A percentile compares a stretch with the other conserved stretches of the same genome.
phyloP scores from a whole-genome alignment of 1,140 invertebrate genomes.

The Tetragonula clypearis region DNA sequence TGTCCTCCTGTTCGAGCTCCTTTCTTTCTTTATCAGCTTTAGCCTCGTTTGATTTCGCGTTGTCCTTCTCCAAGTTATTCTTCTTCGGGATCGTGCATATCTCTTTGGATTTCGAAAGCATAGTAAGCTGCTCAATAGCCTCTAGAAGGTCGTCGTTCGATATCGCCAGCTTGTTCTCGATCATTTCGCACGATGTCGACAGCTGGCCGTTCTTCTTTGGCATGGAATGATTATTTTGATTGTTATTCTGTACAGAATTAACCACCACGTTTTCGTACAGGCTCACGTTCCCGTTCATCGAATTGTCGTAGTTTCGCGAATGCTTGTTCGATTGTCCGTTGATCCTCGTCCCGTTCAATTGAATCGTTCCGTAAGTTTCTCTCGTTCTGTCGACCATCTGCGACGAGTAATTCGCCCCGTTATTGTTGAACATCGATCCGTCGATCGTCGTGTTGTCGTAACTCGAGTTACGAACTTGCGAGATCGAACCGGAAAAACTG shows the following conservation, averaged over 20 bases:
- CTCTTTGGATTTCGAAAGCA: conserved; percentile 77
- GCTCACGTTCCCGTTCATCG: conserved; percentile 73
- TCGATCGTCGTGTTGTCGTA: conserved; percentile 73
- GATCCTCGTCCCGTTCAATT: conserved; percentile 65
- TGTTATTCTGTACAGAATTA: conserved; percentile 55
- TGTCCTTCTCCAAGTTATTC: conserved; percentile 80
- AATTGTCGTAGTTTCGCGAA: conserved; percentile 69
- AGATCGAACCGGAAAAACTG: conserved; percentile 68
- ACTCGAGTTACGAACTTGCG: conserved; percentile 66
- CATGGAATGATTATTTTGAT: conserved; percentile 64
- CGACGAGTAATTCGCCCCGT: conserved; percentile 11
- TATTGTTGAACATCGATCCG: conserved; percentile 28
- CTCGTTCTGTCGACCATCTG: conserved; percentile 18
- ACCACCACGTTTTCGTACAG: conserved; percentile 75
- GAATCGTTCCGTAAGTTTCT: conserved; percentile 64
- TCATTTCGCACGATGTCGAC: conserved; percentile 72
- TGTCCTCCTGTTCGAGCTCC: conserved; percentile 74
- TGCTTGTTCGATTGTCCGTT: conserved; percentile 22
- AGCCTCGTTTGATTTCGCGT: conserved; percentile 80
- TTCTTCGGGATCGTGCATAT: conserved; percentile 74
- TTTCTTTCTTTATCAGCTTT: conserved; percentile 79
- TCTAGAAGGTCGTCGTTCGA: conserved; percentile 81
- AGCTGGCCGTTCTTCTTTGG: conserved; percentile 67
- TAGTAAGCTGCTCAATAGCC: conserved; percentile 78
- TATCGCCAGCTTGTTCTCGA: conserved; percentile 81